phyloP scores from a whole-genome alignment of 2,888 invertebrate genomes.

The Ichneumoninae sp. region DNA sequence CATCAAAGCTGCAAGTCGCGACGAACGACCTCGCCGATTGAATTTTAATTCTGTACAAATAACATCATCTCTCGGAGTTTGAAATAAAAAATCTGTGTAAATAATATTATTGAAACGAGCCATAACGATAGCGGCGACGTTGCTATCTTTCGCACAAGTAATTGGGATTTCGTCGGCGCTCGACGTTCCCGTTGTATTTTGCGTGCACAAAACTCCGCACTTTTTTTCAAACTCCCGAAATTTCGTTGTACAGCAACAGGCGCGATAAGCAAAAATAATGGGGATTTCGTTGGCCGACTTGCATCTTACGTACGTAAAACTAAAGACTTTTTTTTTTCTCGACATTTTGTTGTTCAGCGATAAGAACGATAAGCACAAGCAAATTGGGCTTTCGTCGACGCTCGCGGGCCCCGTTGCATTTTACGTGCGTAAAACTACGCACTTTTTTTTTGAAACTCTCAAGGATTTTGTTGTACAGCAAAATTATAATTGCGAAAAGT shows the following conservation, averaged over 20 bases:
- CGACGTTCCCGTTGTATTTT: constrained; percentile 34
- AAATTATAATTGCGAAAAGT: not conserved
- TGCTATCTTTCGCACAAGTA: constrained; percentile 44
- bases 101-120: constrained; percentile 45
- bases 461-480: not conserved
- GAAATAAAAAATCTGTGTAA: constrained; percentile 61
- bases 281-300: too few relatives aligned
- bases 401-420: constrained; percentile 34
- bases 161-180: constrained; percentile 45
- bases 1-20: constrained; percentile 42
- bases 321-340: too few relatives aligned
- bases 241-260: not conserved
- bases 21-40: constrained; percentile 58
- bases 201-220: constrained; percentile 11
- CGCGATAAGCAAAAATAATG: too few relatives aligned
- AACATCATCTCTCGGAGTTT: constrained; percentile 5
- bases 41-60: constrained; percentile 64
- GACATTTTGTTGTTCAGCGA: too few relatives aligned
- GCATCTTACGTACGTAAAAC: too few relatives aligned
- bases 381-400: constrained; percentile 44
- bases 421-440: constrained; percentile 9
- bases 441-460: not conserved
- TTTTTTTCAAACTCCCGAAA: not conserved
- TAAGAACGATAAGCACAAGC: constrained; percentile 19
- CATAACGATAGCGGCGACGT: constrained; percentile 19